These are phyloP conservation scores for Rousettus madagascariensis DNA, from an alignment of 2,797 vertebrate species.

Conservation along the genomic window DNA sequence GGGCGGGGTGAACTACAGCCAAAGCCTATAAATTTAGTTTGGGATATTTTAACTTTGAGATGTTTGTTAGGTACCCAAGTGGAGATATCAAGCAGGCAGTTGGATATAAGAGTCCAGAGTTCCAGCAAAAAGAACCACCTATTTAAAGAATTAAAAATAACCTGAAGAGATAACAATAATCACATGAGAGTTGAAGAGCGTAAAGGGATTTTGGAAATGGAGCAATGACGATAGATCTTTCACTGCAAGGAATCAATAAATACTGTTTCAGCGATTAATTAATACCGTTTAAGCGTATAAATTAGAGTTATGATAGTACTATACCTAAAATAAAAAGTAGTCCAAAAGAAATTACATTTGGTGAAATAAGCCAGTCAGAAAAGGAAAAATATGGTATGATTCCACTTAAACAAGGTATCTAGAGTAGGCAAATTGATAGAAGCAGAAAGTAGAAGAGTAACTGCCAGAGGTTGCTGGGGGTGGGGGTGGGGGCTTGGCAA, in stretches of 20 bases:
- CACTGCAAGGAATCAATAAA: neutral
- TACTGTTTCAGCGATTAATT: neutral
- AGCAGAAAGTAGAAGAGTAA: neutral
- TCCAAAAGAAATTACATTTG: neutral
- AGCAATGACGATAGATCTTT: neutral
- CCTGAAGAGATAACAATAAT: neutral
- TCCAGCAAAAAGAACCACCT: neutral
- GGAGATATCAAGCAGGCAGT: neutral
- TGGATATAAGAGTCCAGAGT: neutral
- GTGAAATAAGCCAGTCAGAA: neutral
- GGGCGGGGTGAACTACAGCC: too few relatives aligned
- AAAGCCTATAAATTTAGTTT: neutral
- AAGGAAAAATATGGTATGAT: neutral
- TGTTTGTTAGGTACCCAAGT: neutral
- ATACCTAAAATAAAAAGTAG: neutral
- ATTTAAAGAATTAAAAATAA: slow-evolving; percentile 16
- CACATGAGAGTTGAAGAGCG: neutral
- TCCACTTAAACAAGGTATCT: neutral
- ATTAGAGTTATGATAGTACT: neutral
- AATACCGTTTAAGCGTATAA: neutral
- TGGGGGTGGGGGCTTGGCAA: neutral
- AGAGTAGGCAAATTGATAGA: neutral
- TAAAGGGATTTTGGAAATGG: neutral
- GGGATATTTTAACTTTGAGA: neutral
- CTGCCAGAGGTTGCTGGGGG: neutral